These are phyloP conservation scores for Megaceryle torquata DNA, from an alignment of 2,113 vertebrate species.

Conservation along the genomic window DNA sequence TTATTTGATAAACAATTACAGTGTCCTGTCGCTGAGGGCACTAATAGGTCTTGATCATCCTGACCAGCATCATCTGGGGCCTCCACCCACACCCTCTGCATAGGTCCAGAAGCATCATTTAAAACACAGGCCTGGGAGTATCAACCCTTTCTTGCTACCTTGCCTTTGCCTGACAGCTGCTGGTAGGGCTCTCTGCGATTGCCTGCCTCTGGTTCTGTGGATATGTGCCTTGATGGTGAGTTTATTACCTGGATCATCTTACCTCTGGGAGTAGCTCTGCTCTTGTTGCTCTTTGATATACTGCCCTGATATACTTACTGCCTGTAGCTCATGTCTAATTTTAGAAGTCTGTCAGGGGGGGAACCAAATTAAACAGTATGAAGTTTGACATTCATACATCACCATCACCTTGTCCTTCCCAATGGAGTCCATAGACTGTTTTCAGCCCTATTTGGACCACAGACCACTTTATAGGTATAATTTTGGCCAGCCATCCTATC, in stretches of 20 bases:
- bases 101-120: background rate
- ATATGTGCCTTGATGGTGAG: background rate
- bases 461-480: background rate
- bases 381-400: background rate
- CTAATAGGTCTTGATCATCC: background rate
- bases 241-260: background rate
- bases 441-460: background rate
- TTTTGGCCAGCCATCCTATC: background rate
- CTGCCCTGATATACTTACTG: background rate
- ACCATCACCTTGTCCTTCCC: background rate
- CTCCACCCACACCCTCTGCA: background rate
- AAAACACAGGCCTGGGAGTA: background rate
- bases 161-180: background rate
- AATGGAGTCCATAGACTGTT: background rate
- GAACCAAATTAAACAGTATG: background rate
- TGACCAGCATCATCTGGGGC: background rate
- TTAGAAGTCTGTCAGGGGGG: background rate
- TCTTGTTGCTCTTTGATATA: background rate
- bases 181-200: background rate
- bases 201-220: background rate
- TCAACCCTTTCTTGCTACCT: rapidly evolving
- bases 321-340: background rate
- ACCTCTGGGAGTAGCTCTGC: background rate
- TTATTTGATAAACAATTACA: background rate
- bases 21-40: background rate